Percentiles rank a stretch among this genome's conserved stretches.
These are phyloP conservation scores for Pseudopleuronectes americanus DNA, from an alignment of 2,797 vertebrate species.

Conservation along the genomic window DNA sequence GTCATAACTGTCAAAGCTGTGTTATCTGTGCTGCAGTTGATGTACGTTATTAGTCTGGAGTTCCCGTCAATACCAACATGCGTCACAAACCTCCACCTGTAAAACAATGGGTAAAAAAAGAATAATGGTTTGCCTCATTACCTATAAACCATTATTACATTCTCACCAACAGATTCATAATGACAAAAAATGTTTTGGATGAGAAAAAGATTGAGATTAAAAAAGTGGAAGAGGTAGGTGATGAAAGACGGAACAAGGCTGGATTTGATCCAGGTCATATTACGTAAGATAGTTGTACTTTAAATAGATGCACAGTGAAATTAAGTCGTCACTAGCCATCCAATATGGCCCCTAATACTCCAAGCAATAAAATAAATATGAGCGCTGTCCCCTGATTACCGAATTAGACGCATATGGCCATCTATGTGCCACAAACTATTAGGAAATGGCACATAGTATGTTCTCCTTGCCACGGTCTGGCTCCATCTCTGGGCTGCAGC, in stretches of 20 bases:
- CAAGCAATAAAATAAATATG: not conserved
- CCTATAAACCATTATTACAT: not conserved
- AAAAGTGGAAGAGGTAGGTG: too few relatives aligned
- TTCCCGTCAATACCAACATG: conserved; percentile 9
- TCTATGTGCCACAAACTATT: conserved; percentile 47
- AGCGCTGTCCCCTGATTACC: conserved; percentile 15
- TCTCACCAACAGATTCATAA: not conserved
- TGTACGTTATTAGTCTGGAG: conserved; percentile 9
- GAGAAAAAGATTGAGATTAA: too few relatives aligned
- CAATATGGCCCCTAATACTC: not conserved
- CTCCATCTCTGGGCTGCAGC: conserved; percentile 14
- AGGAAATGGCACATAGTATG: conserved; percentile 26
- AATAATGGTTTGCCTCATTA: not conserved
- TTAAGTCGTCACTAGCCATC: not conserved
- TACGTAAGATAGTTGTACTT: too few relatives aligned
- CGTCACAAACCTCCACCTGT: conserved; percentile 15
- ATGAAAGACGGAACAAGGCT: too few relatives aligned
- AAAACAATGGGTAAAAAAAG: not conserved
- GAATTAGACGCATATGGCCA: conserved; percentile 28
- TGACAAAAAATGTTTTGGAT: not conserved
- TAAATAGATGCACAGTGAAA: not conserved
- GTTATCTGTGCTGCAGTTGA: conserved; percentile 24
- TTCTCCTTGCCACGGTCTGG: conserved; percentile 9
- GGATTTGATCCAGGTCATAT: too few relatives aligned
- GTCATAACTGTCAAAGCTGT: not conserved